Percentiles rank a stretch among this genome's conserved stretches.
These are phyloP conservation scores for Zaprionus inermis DNA, from an alignment of 1,140 invertebrate species.

Conservation along the genomic window DNA sequence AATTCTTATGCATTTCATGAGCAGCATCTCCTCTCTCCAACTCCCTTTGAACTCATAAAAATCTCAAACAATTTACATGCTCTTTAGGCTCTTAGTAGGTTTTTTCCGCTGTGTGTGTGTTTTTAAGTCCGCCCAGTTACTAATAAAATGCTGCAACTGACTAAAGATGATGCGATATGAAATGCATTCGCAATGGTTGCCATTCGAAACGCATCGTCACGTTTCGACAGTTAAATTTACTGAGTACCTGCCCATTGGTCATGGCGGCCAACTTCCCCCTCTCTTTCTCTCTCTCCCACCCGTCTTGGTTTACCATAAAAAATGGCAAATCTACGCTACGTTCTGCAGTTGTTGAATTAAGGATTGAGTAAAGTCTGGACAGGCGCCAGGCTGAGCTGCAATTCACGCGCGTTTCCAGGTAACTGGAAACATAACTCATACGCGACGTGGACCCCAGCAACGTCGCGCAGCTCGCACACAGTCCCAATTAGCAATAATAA, in stretches of 20 bases:
- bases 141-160: conserved; percentile 31
- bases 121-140: conserved; percentile 17
- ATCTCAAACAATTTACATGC: background rate
- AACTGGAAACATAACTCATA: conserved; percentile 76
- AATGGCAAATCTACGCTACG: conserved; percentile 77
- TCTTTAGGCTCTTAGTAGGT: conserved; percentile 1
- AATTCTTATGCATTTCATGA: background rate
- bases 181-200: conserved; percentile 40
- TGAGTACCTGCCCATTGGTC: conserved; percentile 52
- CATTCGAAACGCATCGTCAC: conserved; percentile 50
- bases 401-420: conserved; percentile 55
- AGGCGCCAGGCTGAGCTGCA: conserved; percentile 10
- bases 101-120: too few relatives aligned
- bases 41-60: background rate
- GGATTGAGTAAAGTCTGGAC: conserved; percentile 8
- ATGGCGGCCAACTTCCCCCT: conserved; percentile 7
- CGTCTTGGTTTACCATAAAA: conserved; percentile 72
- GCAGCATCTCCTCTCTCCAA: background rate
- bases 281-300: background rate
- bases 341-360: conserved; percentile 42
- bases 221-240: conserved; percentile 69
- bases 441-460: conserved; percentile 59
- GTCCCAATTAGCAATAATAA: conserved; percentile 80
- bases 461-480: too few relatives aligned
- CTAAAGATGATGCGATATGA: conserved; percentile 18